Evolutionary conservation across 92 coral and sea anemone genomes (phyloP).

Genomic region (Epizoanthus ramosus): DNA sequence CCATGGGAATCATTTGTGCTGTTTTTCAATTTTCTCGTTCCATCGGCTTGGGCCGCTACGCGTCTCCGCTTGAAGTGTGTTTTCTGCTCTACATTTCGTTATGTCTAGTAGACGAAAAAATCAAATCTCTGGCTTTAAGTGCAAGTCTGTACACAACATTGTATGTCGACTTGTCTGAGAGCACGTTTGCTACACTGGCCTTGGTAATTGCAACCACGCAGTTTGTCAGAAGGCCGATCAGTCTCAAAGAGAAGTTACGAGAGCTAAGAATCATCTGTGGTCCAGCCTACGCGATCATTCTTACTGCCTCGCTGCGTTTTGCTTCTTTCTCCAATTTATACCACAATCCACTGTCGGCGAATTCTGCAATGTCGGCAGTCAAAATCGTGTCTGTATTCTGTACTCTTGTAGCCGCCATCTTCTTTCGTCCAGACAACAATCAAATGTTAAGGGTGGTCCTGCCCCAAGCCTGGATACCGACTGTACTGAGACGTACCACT

Average conservation of each 20-base stretch:
- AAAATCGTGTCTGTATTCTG: constrained; percentile 17
- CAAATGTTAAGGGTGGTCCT: constrained; percentile 37
- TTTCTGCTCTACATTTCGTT: constrained; percentile 6
- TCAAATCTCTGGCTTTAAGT: constrained; percentile 38
- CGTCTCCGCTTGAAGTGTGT: neutral
- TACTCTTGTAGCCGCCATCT: constrained; percentile 55
- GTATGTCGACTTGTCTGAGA: constrained; percentile 22
- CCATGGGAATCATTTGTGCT: constrained; percentile 3
- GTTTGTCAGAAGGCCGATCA: constrained; percentile 52
- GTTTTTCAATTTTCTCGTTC: neutral
- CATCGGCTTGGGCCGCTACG: neutral
- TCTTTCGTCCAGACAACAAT: constrained; percentile 64
- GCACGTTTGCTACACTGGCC: constrained; percentile 36
- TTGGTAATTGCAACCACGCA: constrained; percentile 54
- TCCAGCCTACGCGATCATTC: constrained; percentile 47
- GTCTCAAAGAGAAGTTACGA: constrained; percentile 36
- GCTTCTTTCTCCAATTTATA: neutral
- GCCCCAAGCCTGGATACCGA: constrained; percentile 52
- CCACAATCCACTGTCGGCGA: constrained; percentile 3
- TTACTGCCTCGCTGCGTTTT: constrained; percentile 40
- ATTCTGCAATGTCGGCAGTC: neutral
- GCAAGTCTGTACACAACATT: constrained; percentile 3
- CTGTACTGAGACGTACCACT: constrained; percentile 14
- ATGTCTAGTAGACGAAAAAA: constrained; percentile 15
- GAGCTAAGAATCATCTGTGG: constrained; percentile 57